Conservation (phyloP, 2,888 invertebrate species). For the Pantelozetes paolii region DNA sequence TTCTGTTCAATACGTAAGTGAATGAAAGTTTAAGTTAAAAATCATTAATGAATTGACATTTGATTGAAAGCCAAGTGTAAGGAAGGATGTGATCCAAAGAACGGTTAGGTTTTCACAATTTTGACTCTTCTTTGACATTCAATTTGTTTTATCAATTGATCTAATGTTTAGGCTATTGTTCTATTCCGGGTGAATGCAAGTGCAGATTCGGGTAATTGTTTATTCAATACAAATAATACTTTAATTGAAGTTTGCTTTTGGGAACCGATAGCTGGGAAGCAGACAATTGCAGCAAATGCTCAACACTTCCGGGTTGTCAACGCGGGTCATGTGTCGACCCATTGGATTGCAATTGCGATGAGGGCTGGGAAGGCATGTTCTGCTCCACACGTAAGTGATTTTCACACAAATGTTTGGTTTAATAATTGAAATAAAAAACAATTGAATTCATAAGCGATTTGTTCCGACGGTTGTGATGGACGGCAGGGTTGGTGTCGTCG, state of each 20-base stretch:
- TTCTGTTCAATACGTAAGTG: constrained; percentile 68
- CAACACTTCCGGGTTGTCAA: constrained; percentile 81
- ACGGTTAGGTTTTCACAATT: constrained; percentile 55
- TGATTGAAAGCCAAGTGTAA: constrained; percentile 70
- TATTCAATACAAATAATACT: neutral
- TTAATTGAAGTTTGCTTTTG: neutral
- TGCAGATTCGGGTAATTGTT: constrained; percentile 37
- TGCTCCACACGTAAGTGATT: constrained; percentile 67
- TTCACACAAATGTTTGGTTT: neutral
- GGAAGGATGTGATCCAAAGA: constrained; percentile 74
- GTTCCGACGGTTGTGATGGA: constrained; percentile 72
- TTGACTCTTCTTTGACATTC: neutral
- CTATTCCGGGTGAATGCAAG: constrained; percentile 74
- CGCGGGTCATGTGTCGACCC: constrained; percentile 85
- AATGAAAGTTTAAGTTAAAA: neutral
- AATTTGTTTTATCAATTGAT: neutral
- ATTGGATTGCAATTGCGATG: constrained; percentile 80
- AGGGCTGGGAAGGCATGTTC: constrained; percentile 75
- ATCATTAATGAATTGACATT: neutral
- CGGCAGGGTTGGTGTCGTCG: constrained; percentile 75
- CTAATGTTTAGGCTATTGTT: constrained; percentile 64
- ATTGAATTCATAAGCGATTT: constrained; percentile 64
- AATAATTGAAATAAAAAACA: neutral
- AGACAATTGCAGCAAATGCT: constrained; percentile 75
- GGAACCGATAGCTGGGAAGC: constrained; percentile 55